Evolutionary conservation across 2,888 invertebrate species (phyloP), one percentile per base, ranked within the genome.

Genomic region (Leptinotarsa juncta): DNA sequence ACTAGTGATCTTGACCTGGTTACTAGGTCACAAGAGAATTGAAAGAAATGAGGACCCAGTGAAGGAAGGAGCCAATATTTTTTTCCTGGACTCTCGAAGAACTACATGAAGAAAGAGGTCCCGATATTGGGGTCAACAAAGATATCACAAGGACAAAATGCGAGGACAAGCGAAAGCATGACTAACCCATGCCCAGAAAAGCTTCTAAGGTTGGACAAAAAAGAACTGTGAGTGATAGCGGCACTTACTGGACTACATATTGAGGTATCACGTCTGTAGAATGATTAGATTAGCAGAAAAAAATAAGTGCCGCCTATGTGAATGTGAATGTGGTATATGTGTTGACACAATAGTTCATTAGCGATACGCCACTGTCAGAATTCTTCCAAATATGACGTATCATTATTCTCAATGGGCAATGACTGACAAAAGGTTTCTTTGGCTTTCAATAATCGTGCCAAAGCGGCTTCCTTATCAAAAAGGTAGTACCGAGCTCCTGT

Each of bases 381-480:
- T 26, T 53, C 55, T 42, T 80, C 78, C 77, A 81, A 85, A 84
- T 84, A 82, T 84, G 85, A 84, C 83, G 83, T 84, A 85, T 85
- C 85, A 85, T 85, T 84, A 79, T 83, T 83, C 81, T 83, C 83
- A 84, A 85, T 84, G 82, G 84, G 81, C 82, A 82, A 82, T 82
- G 81, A 82, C 81, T 82, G 77, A 78, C 81, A 81, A 77, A 77
- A 78, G 77, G 76, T 80, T 79, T 80, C 79, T 77, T 81, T 78
- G 73, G 81, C 80, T 81, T 76, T 79, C 81, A 78, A 78, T 82
- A 80, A 82, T 79, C 73, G 77, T 73, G 75, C 73, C 75, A 73
- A 71, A 74, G 75, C 81, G 80, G 80, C 79, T 74, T 75, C 79
- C 79, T 81, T 53, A 76, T 73, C 65, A 65, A 71, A 73, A 76